A percentile compares a stretch with the other conserved stretches of the same genome.
phyloP scores from a whole-genome alignment of 2,113 vertebrate genomes.

The Siniperca knerii region DNA sequence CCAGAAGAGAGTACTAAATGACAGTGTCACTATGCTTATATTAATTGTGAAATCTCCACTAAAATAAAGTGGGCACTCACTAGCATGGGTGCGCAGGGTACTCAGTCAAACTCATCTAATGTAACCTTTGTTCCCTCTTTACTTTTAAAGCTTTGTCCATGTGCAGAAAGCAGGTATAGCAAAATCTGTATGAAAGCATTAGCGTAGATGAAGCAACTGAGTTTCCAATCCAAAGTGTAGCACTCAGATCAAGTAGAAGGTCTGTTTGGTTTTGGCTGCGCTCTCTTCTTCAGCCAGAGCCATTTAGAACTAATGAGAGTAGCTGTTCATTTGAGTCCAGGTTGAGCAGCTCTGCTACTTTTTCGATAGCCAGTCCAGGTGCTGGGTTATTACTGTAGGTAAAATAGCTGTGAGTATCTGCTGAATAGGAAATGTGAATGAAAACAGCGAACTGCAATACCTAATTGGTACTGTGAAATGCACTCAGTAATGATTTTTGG shows the following conservation, averaged over 20 bases:
- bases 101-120: conserved; percentile 44
- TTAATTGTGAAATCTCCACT: conserved; percentile 45
- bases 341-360: background rate
- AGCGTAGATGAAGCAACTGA: conserved; percentile 58
- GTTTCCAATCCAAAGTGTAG: conserved; percentile 43
- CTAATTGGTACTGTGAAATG: conserved; percentile 12
- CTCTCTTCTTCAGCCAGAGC: conserved; percentile 58
- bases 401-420: conserved; percentile 8
- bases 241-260: conserved; percentile 72
- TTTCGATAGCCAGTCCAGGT: background rate
- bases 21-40: conserved; percentile 31
- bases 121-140: conserved; percentile 61
- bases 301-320: conserved; percentile 66
- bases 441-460: background rate
- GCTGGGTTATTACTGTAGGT: conserved; percentile 24
- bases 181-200: conserved; percentile 65
- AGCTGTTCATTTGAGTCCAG: conserved; percentile 49
- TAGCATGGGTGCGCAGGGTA: conserved; percentile 8
- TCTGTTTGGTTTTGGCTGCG: conserved; percentile 56
- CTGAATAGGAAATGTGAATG: conserved; percentile 20
- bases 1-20: background rate
- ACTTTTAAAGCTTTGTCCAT: conserved; percentile 75
- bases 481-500: background rate
- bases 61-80: conserved; percentile 59
- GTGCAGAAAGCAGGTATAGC: conserved; percentile 39